Conservation (phyloP, 1,140 invertebrate genomes). For the Mactra quadrangularis region DNA sequence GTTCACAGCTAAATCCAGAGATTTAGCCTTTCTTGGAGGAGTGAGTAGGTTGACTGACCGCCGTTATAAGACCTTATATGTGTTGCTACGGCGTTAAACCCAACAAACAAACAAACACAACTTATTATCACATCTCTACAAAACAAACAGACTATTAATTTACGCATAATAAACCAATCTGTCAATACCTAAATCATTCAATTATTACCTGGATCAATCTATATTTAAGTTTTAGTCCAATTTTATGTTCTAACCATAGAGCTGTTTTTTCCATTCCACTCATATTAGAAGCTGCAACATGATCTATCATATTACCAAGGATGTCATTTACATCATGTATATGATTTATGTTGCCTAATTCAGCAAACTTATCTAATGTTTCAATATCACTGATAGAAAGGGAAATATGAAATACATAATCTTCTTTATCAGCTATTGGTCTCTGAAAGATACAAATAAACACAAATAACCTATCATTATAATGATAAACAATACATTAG, state of each 20-base stretch:
- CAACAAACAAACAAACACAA: too few relatives aligned
- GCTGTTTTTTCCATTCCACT: slow-evolving; percentile 26
- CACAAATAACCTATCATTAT: too few relatives aligned
- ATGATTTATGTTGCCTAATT: slow-evolving; percentile 26
- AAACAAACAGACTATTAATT: too few relatives aligned
- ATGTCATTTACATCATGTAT: slow-evolving; percentile 56
- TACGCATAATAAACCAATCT: too few relatives aligned
- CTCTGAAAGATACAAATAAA: slow-evolving; percentile 16
- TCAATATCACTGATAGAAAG: slow-evolving; percentile 5
- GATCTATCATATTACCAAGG: slow-evolving; percentile 27
- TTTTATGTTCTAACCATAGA: slow-evolving; percentile 30
- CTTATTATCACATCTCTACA: too few relatives aligned
- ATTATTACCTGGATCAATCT: slow-evolving; percentile 45
- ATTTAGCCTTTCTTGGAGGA: too few relatives aligned
- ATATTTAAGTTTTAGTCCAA: slow-evolving; percentile 47
- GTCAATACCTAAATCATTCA: too few relatives aligned
- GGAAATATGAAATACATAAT: slow-evolving; percentile 36
- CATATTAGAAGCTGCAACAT: slow-evolving; percentile 8
- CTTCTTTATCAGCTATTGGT: slow-evolving; percentile 5
- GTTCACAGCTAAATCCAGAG: too few relatives aligned
- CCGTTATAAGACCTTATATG: too few relatives aligned
- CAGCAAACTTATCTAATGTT: slow-evolving; percentile 36
- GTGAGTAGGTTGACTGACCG: too few relatives aligned
- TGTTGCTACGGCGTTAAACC: too few relatives aligned
- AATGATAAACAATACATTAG: too few relatives aligned